Base-by-base conservation (phyloP, 2,888 invertebrate species). In the Amphimallon solstitiale region DNA sequence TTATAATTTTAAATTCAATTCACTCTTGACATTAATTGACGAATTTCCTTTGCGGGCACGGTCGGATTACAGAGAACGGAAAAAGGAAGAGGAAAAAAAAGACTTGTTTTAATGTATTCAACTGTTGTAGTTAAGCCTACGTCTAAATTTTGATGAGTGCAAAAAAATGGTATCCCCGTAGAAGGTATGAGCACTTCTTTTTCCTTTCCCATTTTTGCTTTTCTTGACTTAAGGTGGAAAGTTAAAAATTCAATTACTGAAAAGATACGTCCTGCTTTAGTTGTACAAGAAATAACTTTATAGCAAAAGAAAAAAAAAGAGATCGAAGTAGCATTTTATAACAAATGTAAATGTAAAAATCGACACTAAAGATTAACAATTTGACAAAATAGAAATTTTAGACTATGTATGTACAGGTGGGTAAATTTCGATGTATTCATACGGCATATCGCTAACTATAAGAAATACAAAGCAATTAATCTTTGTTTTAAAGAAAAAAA, bases 241-340 rank as follows among this genome's bases (percentile, higher is more conserved):
- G 46, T 46, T 46, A 46, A 46, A 46, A 46, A 46, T 46, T 46
- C 46, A 46, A 46, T 46, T 46, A 46, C 3, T 10, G 9, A 43
- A 29, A 9, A 9, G 29, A 29, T 29, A 29, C 29, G 9, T 29
- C 29, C 7, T 29, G 29, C 9, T 29, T 29, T 29, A 29, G 29
- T 7, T 3, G 29, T 9, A 9, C 29, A 1, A 29, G 9, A 29
- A 29, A 29, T 29, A 29, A 29, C 9, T 29, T 9, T 5, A 29
- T 9, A n/a, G 29, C 29, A 5, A 29, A 23, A 29, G 9, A 29
- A 29, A 29, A 29, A 5, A 29, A 23, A 29, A 29, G 9, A 29
- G 9, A 29, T 29, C 29, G 29, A 29, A 29, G 29, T 1, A 2
- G 9, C 29, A 29, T n/a, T n/a, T n/a, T n/a, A n/a, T 1, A 29